These are phyloP conservation scores for Ceyx margarethae DNA, from an alignment of 2,113 vertebrate genomes.

Conservation along the genomic window DNA sequence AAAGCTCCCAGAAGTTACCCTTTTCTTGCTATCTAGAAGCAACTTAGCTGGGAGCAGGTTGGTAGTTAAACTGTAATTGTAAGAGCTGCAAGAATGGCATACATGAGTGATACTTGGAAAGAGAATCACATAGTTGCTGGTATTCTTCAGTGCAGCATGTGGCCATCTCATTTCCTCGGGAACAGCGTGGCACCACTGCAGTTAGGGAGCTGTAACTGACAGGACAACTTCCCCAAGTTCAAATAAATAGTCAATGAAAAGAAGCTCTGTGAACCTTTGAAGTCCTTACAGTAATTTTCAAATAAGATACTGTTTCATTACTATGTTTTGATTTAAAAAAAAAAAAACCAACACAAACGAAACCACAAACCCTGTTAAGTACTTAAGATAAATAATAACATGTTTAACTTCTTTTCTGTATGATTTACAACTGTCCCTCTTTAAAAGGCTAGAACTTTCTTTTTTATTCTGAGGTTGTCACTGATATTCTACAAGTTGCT, in stretches of 20 bases:
- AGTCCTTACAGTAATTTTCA: neutral
- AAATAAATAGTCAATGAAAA: neutral
- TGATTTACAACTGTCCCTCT: neutral
- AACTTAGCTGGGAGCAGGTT: neutral
- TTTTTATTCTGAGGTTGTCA: neutral
- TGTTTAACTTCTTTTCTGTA: neutral
- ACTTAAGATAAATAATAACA: neutral
- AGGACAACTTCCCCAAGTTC: neutral
- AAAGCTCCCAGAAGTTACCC: neutral
- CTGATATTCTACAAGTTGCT: neutral
- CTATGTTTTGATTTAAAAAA: neutral
- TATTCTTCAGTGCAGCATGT: neutral
- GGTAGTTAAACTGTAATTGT: neutral
- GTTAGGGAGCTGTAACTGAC: neutral
- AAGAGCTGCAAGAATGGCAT: neutral
- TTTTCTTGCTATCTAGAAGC: neutral
- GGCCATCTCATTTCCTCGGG: neutral
- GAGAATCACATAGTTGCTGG: neutral
- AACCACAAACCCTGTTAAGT: neutral
- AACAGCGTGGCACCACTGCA: neutral
- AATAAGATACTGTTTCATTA: neutral
- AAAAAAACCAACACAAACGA: neutral
- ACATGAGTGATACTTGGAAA: neutral
- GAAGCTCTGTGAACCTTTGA: neutral
- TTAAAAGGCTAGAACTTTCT: neutral